A percentile compares a stretch with the other conserved stretches of the same genome.
phyloP scores from a whole-genome alignment of 2,888 invertebrate species.

The Coenonympha glycerion region DNA sequence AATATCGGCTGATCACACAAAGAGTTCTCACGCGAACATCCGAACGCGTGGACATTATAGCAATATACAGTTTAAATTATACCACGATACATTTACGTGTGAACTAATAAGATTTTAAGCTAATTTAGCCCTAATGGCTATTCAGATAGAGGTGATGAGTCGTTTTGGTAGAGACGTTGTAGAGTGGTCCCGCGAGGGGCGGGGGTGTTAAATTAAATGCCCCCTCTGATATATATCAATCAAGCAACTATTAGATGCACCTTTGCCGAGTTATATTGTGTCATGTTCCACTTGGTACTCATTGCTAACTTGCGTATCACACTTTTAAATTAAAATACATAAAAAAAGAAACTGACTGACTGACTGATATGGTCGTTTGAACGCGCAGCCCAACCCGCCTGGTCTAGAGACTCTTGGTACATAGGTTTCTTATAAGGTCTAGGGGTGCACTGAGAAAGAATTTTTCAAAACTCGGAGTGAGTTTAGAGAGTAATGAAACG shows the following conservation, averaged over 20 bases:
- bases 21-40: slow-evolving; percentile 32
- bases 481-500: no score
- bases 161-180: background rate
- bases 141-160: slow-evolving; percentile 7
- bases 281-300: slow-evolving; percentile 34
- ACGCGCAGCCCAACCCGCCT: no score
- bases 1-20: slow-evolving; percentile 25
- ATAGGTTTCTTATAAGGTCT: no score
- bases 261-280: slow-evolving; percentile 48
- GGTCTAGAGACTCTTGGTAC: no score
- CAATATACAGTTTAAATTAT: slow-evolving; percentile 7
- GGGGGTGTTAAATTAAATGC: slow-evolving; percentile 29
- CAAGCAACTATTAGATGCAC: slow-evolving; percentile 59
- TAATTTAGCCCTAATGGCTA: slow-evolving; percentile 11
- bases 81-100: background rate
- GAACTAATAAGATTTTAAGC: background rate
- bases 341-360: no score
- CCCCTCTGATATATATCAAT: slow-evolving; percentile 58
- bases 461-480: no score
- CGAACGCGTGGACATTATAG: slow-evolving; percentile 11
- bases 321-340: no score
- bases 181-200: slow-evolving; percentile 15
- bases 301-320: background rate
- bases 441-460: no score
- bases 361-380: no score